These are phyloP conservation scores for Lepidochrysops patricia DNA, from an alignment of 2,888 invertebrate genomes.

Conservation along the genomic window DNA sequence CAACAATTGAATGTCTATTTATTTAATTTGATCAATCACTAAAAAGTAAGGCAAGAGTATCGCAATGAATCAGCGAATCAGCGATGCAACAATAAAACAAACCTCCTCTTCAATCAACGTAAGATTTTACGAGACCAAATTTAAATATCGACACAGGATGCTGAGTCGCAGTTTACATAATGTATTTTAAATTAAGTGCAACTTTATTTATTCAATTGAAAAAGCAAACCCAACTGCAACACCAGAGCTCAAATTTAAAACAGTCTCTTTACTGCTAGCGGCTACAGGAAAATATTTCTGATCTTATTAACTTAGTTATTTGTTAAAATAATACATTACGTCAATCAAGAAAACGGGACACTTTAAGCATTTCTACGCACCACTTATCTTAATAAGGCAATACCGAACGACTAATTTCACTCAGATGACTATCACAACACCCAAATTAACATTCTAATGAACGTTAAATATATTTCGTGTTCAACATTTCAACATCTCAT, in stretches of 20 bases:
- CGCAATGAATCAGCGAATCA: background rate
- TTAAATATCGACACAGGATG: conserved; percentile 1
- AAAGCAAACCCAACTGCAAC: background rate
- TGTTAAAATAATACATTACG: background rate
- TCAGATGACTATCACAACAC: conserved; percentile 7
- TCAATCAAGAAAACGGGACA: background rate
- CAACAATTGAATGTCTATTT: background rate
- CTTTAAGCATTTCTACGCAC: background rate
- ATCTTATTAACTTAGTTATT: too few species aligned
- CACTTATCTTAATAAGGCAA: conserved; percentile 6
- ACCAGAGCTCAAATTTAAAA: background rate
- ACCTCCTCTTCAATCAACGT: background rate
- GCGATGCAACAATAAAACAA: background rate
- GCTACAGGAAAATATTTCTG: too few species aligned
- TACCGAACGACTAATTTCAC: conserved; percentile 1
- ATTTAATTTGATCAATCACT: background rate
- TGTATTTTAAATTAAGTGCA: background rate
- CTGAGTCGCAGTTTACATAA: background rate
- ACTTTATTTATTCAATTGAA: background rate
- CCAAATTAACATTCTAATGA: conserved; percentile 17
- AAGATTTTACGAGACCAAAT: conserved; percentile 9
- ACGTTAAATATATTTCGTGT: conserved; percentile 28
- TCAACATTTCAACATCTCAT: conserved; percentile 39
- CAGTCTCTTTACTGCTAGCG: background rate
- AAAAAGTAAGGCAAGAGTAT: background rate